Evolutionary conservation across 2,888 invertebrate genomes (phyloP), one percentile per base, ranked within the genome.

Genomic region (Campaea margaritaria): DNA sequence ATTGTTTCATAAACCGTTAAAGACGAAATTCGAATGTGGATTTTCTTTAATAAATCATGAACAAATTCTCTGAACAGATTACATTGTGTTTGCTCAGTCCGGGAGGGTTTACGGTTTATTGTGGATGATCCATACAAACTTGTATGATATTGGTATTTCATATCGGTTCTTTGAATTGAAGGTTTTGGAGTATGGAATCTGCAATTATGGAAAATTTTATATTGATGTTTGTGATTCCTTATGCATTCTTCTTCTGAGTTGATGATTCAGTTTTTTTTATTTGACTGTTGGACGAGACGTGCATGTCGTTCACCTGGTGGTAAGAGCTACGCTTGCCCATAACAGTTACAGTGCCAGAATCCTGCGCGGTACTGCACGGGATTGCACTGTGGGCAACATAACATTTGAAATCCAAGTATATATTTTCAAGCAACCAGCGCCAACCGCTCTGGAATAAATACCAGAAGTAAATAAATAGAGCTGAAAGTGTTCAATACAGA

Each of bases 1-100:
- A 83, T 82, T 75, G 73, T 50, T 54, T 74, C 65, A 58, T 64
- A 68, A 76, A 78, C 81, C 74, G 79, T 80, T 80, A 75, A 76
- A 71, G 76, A 78, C 74, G 74, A 80, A 78, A 74, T 80, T 78
- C 74, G 76, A 74, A 75, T 78, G 76, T 74, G 76, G 71, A 83
- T 82, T 80, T 81, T 78, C 69, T 77, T 79, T 64, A 79, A 83
- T 84, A 84, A 84, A 85, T 82, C 80, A 84, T 78, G 79, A 72
- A 77, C 73, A 73, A 74, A 73, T 83, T 81, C 79, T 69, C 61
- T 68, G 79, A 70, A 76, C 74, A 83, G 85, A 87, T 87, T 80
- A 83, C 85, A 86, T 87, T 87, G 85, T 87, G 84, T 83, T 80
- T 75, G 78, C 68, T 73, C 76, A 76, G 75, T 74, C 70, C 71